phyloP scores from a whole-genome alignment of 2,113 vertebrate species.

The Sakesphorus luctuosus region DNA sequence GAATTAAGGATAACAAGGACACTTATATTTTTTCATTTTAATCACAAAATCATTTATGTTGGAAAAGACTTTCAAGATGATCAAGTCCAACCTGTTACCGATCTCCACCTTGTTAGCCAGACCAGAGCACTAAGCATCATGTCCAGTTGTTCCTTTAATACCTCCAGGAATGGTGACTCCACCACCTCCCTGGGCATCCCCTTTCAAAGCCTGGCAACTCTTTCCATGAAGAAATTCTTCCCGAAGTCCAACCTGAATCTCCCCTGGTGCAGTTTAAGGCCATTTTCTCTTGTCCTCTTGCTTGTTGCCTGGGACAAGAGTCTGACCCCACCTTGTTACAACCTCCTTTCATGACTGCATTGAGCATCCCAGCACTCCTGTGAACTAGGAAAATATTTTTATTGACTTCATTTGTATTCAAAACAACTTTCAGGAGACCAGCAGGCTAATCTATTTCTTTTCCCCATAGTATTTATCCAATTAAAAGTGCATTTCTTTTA shows the following conservation, averaged over 20 bases:
- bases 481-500: neutral
- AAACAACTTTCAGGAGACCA: neutral
- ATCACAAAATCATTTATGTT: neutral
- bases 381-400: neutral
- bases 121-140: too few species aligned
- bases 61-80: neutral
- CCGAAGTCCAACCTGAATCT: neutral
- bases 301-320: neutral
- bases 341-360: neutral
- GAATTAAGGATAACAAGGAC: neutral
- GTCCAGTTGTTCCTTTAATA: rapidly evolving
- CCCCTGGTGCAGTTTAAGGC: neutral
- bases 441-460: neutral
- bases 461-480: neutral
- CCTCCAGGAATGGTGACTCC: rapidly evolving
- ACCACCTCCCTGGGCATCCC: rapidly evolving
- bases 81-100: rapidly evolving
- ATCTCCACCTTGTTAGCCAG: too few species aligned
- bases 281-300: neutral
- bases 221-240: neutral
- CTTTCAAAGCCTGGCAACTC: neutral
- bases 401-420: neutral
- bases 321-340: rapidly evolving
- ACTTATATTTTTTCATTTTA: neutral
- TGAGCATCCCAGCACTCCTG: neutral